Evolutionary conservation across 2,888 invertebrate species (phyloP).

Genomic region (Gryllus longicercus): DNA sequence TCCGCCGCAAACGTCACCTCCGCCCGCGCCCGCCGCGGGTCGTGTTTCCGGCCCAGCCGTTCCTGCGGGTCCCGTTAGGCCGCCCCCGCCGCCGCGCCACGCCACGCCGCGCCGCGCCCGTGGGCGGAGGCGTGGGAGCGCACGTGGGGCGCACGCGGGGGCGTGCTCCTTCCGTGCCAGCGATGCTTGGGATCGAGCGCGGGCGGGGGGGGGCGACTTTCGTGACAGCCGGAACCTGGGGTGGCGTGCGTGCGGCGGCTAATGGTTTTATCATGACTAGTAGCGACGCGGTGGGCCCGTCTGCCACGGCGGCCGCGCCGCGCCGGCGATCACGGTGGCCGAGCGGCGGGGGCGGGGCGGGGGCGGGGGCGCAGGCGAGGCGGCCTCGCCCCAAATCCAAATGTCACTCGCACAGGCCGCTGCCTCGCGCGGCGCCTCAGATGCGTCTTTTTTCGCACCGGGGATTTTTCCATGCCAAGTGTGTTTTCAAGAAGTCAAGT

Average conservation of each 20-base stretch:
- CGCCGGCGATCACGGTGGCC: neutral
- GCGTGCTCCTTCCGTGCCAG: neutral
- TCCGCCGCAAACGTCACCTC: neutral
- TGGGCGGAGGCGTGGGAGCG: too few species aligned
- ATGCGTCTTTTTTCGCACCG: too few species aligned
- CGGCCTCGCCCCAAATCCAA: conserved; percentile 17
- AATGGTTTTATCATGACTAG: neutral
- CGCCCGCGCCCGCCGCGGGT: neutral
- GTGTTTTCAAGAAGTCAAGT: too few species aligned
- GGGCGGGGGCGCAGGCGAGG: neutral
- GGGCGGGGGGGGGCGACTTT: neutral
- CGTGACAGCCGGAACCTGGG: neutral
- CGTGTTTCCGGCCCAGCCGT: neutral
- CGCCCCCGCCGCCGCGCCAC: neutral
- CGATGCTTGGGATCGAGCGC: neutral
- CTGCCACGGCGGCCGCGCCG: neutral
- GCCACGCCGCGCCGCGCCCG: too few species aligned
- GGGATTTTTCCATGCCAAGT: too few species aligned
- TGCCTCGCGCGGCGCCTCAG: neutral
- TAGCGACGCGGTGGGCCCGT: neutral
- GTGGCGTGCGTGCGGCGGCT: neutral
- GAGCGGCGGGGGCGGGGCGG: neutral
- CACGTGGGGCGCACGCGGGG: neutral
- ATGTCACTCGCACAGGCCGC: neutral
- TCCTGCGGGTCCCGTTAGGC: neutral